Evolutionary conservation across 2,888 invertebrate species (phyloP).

Genomic region (Nymphalis polychloros): DNA sequence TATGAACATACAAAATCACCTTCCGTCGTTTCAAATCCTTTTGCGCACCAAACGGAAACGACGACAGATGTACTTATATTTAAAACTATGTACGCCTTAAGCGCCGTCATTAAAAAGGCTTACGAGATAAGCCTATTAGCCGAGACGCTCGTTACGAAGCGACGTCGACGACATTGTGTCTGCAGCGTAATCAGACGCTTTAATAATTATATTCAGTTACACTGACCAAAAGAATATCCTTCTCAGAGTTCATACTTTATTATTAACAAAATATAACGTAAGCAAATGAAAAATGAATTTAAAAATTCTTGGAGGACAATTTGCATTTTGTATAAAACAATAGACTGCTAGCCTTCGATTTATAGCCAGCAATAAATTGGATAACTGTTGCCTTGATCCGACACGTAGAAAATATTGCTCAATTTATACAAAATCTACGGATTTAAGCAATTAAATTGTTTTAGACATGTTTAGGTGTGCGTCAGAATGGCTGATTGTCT

Average conservation of each 20-base stretch:
- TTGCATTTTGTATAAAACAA: neutral
- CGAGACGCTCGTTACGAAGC: slow-evolving; percentile 22
- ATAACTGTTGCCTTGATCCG: neutral
- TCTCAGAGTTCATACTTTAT: too few relatives aligned
- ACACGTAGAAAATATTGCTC: neutral
- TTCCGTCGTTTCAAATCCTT: too few relatives aligned
- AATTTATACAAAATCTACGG: neutral
- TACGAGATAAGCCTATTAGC: slow-evolving; percentile 33
- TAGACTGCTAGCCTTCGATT: neutral
- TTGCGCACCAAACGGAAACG: neutral
- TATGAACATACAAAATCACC: too few relatives aligned
- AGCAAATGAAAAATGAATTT: neutral
- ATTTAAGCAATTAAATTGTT: too few relatives aligned
- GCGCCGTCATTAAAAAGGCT: slow-evolving; percentile 32
- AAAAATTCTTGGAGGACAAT: neutral
- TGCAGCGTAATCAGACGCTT: slow-evolving; percentile 7
- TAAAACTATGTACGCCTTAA: slow-evolving; percentile 21
- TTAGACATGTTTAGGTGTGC: too few relatives aligned
- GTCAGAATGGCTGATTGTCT: too few relatives aligned
- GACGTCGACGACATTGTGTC: slow-evolving; percentile 15
- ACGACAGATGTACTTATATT: slow-evolving; percentile 10
- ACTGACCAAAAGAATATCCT: neutral
- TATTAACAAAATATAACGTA: too few relatives aligned
- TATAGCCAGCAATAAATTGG: slow-evolving; percentile 4
- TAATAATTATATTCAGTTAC: neutral